These are phyloP conservation scores for Eupithecia abbreviata DNA, from an alignment of 2,888 invertebrate species.

Conservation along the genomic window DNA sequence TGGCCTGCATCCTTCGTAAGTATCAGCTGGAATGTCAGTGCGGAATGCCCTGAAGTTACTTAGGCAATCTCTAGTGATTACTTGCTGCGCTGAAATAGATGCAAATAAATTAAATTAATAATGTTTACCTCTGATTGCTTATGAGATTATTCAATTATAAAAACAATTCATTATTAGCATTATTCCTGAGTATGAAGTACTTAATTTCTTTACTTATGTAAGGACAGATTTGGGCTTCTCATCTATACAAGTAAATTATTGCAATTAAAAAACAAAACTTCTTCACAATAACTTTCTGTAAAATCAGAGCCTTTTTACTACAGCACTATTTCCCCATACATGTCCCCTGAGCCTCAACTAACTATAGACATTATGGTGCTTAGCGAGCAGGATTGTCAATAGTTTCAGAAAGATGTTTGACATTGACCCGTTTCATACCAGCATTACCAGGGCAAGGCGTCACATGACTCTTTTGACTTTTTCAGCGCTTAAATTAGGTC, in stretches of 20 bases:
- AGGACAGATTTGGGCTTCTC: not conserved
- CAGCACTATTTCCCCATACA: too few relatives aligned
- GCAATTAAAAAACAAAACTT: not conserved
- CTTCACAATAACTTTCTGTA: too few relatives aligned
- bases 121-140: not conserved
- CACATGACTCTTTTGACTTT: too few relatives aligned
- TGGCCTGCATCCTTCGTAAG: conserved; percentile 94
- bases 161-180: not conserved
- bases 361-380: too few relatives aligned
- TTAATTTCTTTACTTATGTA: not conserved
- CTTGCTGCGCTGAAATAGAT: conserved; percentile 85
- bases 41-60: conserved; percentile 90
- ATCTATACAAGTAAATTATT: not conserved
- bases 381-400: too few relatives aligned
- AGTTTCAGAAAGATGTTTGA: too few relatives aligned
- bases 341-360: too few relatives aligned
- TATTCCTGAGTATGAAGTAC: too few relatives aligned
- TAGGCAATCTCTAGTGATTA: conserved; percentile 93
- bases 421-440: too few relatives aligned
- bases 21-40: conserved; percentile 95
- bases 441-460: too few relatives aligned
- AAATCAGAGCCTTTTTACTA: too few relatives aligned
- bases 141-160: not conserved
- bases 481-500: too few relatives aligned
- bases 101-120: not conserved